Base-by-base conservation (phyloP, 2,888 invertebrate species). In the Hemistola chrysoprasaria region DNA sequence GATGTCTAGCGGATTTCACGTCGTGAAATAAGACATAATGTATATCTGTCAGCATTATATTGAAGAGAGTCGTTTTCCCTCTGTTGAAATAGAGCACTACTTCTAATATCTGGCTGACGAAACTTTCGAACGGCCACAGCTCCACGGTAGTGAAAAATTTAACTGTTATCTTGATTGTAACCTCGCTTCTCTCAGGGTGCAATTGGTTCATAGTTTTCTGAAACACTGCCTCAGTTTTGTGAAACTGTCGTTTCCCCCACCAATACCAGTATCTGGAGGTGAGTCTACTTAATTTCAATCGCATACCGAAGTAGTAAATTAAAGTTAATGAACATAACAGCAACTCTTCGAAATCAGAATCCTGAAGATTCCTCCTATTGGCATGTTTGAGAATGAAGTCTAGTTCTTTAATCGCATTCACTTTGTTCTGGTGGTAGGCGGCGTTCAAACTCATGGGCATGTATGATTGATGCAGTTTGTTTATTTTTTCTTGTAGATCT, bases 281-380 rank as follows among this genome's bases (percentile, higher is more conserved):
- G 1, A 65, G 31, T 27, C 45, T 56, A 23, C 56, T 70, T n/a
- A 71, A 30, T 59, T 75, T 80, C 3, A 81, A 43, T 4, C 68
- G 57, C 80, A 79, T 80, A 1, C 78, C 81, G 34, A 79, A 81
- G 41, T 71, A 79, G 41, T 77, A 80, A 0, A 80, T 52, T 6
- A 72, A 24, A 0, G 73, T 71, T 9, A 82, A 42, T n/a, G 78
- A 56, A 35, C 76, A 74, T n/a, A 65, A 26, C 0, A 79, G 29
- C 0, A 81, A 25, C 7, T 73, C 63, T n/a, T 70, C 56, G 10
- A 67, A 71, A 21, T 78, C 63, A 0, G 57, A 50, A 1, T 65
- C 64, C n/a, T 73, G 75, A 4, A 79, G 28, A 7, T 16, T 44
- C 6, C 27, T 41, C 16, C 67, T 61, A 6, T 40, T 48, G 0